Base-by-base conservation (phyloP, 2,797 vertebrate species). In the Myoxocephalus aenaeus region DNA sequence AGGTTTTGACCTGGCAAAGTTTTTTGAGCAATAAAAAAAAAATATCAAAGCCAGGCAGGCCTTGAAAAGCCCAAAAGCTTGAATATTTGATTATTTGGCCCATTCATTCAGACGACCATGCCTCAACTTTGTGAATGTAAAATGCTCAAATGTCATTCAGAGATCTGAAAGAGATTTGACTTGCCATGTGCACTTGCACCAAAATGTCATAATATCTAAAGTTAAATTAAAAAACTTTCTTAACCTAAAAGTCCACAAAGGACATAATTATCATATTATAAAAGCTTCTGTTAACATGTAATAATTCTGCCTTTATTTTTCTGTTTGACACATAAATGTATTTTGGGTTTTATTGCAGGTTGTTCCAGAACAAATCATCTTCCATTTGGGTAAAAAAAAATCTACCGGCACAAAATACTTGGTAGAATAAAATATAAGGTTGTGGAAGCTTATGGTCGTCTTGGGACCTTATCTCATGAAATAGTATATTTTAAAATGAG, bases 401-500 rank as follows among this genome's bases (percentile, higher is more conserved):
- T 42, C 40, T 32, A 7, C 8, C 22, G 2, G 36, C 53, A 25
- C 1, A 50, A 69, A 77, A 66, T 56, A 50, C 51, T 34, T 61
- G 12, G 25, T 42, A 27, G 61, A 32, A 53, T 67, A 73, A 22
- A 40, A 67, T 36, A 38, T 15, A 59, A 75, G 73, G 42, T 48
- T 54, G 40, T 14, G n/a, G 71, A 72, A 25, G 25, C 64, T 40
- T 44, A 42, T 36, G 13, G 61, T 38, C 5, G 11, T 68, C 57
- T 36, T 50, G 78, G 79, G 71, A 76, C 15, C 59, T 38, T 44
- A 66, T 72, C 27, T 54, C 65, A 76, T 29, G 20, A 59, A 80
- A 83, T 29, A 64, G 20, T 57, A 40, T 58, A 79, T 80, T 83
- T 77, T 64, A 72, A 46, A 76, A 86, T 77, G 79, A 86, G 86